Conservation (phyloP, 2,113 vertebrate genomes). For the Nyctibius bracteatus region DNA sequence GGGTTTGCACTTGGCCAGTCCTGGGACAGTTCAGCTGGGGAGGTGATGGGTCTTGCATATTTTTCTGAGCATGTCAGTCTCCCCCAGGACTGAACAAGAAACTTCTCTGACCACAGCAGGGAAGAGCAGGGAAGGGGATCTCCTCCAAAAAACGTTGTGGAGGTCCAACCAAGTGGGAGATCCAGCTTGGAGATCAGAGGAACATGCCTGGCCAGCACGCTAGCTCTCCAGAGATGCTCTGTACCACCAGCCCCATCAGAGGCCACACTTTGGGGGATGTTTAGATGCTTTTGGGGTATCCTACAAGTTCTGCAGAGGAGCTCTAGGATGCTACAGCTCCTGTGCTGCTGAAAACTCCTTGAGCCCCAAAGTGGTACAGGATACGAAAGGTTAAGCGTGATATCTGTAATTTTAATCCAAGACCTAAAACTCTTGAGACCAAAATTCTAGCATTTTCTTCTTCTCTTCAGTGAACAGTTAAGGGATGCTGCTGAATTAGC, state of each 20-base stretch:
- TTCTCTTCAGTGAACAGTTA: neutral
- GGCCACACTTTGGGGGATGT: fast-evolving
- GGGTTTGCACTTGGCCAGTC: neutral
- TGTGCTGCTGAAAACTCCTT: neutral
- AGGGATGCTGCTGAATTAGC: neutral
- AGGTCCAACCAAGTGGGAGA: neutral
- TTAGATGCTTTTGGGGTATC: neutral
- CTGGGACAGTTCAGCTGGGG: neutral
- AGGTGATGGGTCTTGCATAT: no score
- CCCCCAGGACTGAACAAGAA: neutral
- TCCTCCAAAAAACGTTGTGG: neutral
- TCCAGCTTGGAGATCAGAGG: no score
- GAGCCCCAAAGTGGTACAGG: neutral
- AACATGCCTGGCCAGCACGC: no score
- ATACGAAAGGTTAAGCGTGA: fast-evolving
- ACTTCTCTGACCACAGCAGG: fast-evolving
- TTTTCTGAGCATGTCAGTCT: neutral
- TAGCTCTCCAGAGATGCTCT: neutral
- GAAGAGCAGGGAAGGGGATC: neutral
- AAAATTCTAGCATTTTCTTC: neutral
- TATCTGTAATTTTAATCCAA: neutral
- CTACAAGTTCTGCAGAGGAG: neutral
- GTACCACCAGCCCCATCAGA: neutral
- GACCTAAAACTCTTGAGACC: neutral
- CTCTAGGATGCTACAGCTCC: neutral